Evolutionary conservation across 1,140 invertebrate genomes (phyloP), one percentile per base, ranked within the genome.

Genomic region (Spodoptera litura): DNA sequence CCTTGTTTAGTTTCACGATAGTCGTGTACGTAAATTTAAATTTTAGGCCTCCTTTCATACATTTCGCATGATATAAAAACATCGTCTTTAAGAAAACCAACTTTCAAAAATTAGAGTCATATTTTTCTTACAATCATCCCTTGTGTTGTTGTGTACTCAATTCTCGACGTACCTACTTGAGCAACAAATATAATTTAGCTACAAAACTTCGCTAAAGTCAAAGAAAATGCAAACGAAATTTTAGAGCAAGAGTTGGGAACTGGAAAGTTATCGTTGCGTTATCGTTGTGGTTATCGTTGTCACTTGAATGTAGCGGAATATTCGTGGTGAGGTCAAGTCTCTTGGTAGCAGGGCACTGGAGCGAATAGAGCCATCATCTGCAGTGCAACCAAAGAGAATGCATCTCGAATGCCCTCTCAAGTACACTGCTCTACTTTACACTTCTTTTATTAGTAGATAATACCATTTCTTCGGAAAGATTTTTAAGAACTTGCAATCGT

Each of bases 351-450:
- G 35, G 51, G 15, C 70, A 58, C 71, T 79, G 78, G 52, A 56
- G 66, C 70, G 59, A 74, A 79, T 74, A 27, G 78, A 13, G 49
- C 72, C 71, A 79, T 79, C 58, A 79, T 73, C 35, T 79, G 52
- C 78, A 74, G 59, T 74, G 71, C 58, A 61, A 53, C 66, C 56
- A 25, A 59, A 27, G 4, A 71, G n/a, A 31, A 56, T 59, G 35
- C n/a, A 59, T 49, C 38, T 27, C 38, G 10, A 38, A 44, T 25
- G 12, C 15, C 13, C 68, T 71, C 38, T 59, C 70, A 58, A 44
- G 58, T 58, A 72, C 38, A 49, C 62, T 66, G 38, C 62, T 66
- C 62, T 66, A 49, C 15, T 66, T 64, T 66, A 66, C 35, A 20
- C 35, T 49, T 49, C 38, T 66, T 25, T 44, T 49, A 49, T 20